These are phyloP conservation scores for Eupelmus urozonus DNA, from an alignment of 2,888 invertebrate species.

Conservation along the genomic window DNA sequence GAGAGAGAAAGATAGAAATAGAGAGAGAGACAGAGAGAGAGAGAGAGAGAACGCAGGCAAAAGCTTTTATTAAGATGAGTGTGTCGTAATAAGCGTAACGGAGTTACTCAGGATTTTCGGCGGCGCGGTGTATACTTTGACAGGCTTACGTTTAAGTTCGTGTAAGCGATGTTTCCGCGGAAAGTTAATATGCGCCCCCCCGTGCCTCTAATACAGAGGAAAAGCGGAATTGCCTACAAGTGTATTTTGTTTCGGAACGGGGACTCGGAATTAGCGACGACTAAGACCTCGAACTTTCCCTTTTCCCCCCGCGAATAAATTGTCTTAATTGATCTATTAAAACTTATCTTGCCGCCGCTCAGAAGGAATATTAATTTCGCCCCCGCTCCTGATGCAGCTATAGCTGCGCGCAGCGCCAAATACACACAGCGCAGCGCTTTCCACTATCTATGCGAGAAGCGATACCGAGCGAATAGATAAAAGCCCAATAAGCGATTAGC, in stretches of 20 bases:
- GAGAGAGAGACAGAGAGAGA: conserved; percentile 47
- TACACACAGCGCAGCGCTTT: no score
- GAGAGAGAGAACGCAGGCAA: neutral
- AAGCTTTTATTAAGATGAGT: conserved; percentile 60
- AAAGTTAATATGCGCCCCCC: conserved; percentile 52
- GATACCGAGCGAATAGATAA: conserved; percentile 17
- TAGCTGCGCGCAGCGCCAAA: no score
- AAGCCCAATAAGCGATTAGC: conserved; percentile 40
- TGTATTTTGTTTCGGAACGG: conserved; percentile 44
- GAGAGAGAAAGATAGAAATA: conserved; percentile 41
- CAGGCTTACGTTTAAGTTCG: conserved; percentile 50
- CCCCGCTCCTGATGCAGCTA: no score
- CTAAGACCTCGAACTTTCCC: no score
- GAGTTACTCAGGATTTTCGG: conserved; percentile 55
- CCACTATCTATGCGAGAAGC: neutral
- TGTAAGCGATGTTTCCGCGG: conserved; percentile 50
- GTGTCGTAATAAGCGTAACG: conserved; percentile 55
- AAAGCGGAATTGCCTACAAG: conserved; percentile 35
- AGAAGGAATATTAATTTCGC: no score
- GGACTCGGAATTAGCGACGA: neutral
- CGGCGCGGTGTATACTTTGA: conserved; percentile 56
- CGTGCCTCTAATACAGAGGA: conserved; percentile 43
- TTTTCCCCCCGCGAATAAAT: conserved; percentile 35
- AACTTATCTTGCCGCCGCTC: neutral
- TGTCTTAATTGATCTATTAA: conserved; percentile 22